Base-by-base conservation (phyloP, 2,888 invertebrate species). In the Eugnorisma glareosa region DNA sequence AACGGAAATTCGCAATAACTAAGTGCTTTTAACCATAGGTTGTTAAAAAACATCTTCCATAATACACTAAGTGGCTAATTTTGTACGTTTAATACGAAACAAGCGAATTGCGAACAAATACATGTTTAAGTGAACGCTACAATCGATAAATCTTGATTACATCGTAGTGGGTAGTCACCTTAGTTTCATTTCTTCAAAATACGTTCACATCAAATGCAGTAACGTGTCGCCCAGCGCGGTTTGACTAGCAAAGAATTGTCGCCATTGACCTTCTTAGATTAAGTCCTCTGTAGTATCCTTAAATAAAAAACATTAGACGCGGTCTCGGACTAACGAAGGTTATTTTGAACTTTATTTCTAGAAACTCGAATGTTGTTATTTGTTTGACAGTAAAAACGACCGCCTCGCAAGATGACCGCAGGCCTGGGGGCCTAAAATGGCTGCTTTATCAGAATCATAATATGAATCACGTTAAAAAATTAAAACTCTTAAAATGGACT, bases 181-280 rank as follows among this genome's bases (percentile, higher is more conserved):
- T 57, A 5, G 40, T 57, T 73, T 73, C 1, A 57, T 43, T 31
- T 37, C 11, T n/a, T 35, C 28, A 37, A 54, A 35, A 35, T 54
- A 24, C 24, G 31, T 37, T 66, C 57, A 35, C 76, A 57, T 66
- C 45, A 57, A 77, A 57, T 57, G 61, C 51, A 67, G 37, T 40
- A n/a, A 13, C 40, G 40, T 40, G 3, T 15, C n/a, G 61, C 10
- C 4, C 10, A 35, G 13, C 6, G n/a, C 54, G n/a, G 54, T 59
- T 59, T 59, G 21, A 35, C 31, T 31, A 35, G 2, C 7, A 63
- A 24, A 6, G 2, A 37, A 37, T 35, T 24, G 1, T 28, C 28
- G 15, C 5, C 13, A 6, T 35, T 61, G 24, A 11, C 24, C 61
- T 35, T 37, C 5, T 61, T 35, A 11, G 18, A 59, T 31, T 54